Base-by-base conservation (phyloP, 2,797 vertebrate genomes). In the Allobates femoralis region DNA sequence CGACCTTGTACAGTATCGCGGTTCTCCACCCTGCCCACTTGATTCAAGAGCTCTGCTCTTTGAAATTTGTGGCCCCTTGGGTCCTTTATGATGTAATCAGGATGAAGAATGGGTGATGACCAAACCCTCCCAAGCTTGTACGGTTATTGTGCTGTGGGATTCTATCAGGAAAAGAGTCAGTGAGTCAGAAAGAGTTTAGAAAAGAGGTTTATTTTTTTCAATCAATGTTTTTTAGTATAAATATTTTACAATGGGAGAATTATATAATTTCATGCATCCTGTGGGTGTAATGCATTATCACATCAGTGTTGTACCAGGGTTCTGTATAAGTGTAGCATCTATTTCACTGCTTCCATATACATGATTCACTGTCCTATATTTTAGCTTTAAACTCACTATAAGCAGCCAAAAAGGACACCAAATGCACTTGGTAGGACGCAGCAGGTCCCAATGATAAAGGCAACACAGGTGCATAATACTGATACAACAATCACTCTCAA, bases 61-160 rank as follows among this genome's bases (percentile, higher is more conserved):
- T 85, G 64, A 85, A 85, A 67, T 46, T 37, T 71, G 16, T 7
- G 14, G 78, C 15, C 87, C 67, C 60, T 77, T 4, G 50, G 82
- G 87, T 58, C 77, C 23, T 34, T 58, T 6, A 30, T 81, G 69
- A 87, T 85, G 69, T 85, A 76, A 77, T 77, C 50, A 75, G 69
- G 50, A 81, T 87, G 69, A 64, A 75, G 77, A 84, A 84, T 76
- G 28, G 83, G 78, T 74, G 50, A 53, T 76, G 69, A 77, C 86
- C 69, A 84, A 84, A 51, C 64, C 26, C 81, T 84, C 74, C 66
- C 58, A 12, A 7, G 26, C 62, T 46, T 32, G 55, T 41, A 60
- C n/a, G 11, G 18, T 64, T 80, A 56, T 80, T 87, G 66, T 75
- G 73, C 77, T 87, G 67, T 85, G 87, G 71, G 78, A 85, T 77